Conservation (phyloP, 2,797 vertebrate species). For the Gila robusta region DNA sequence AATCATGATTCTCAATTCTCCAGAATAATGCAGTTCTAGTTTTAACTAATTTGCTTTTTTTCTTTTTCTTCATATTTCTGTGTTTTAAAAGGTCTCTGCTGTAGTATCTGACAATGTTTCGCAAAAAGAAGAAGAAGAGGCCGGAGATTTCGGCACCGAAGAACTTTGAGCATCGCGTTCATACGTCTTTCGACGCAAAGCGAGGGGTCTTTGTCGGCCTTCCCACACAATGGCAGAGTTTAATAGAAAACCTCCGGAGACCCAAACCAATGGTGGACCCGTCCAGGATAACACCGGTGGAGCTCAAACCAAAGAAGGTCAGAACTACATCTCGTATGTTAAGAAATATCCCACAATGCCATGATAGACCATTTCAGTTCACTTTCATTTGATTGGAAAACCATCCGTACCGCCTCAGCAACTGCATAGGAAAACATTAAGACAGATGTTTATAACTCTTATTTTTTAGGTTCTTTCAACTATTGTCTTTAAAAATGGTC, state of each 20-base stretch:
- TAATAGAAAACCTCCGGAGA: constrained; percentile 92
- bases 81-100: constrained; percentile 46
- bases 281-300: constrained; percentile 93
- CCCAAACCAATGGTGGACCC: constrained; percentile 97
- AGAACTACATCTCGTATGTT: neutral
- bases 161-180: constrained; percentile 98
- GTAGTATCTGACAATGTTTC: constrained; percentile 87
- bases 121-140: constrained; percentile 99
- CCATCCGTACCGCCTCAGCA: neutral
- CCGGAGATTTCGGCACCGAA: constrained; percentile 95
- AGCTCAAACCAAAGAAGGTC: constrained; percentile 98
- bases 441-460: neutral
- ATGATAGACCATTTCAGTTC: neutral
- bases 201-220: constrained; percentile 94
- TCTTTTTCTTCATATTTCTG: neutral
- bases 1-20: neutral
- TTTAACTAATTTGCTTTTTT: neutral
- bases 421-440: neutral
- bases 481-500: neutral
- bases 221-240: constrained; percentile 97
- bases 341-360: neutral
- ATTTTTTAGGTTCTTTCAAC: neutral
- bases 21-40: neutral
- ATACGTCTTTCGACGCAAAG: constrained; percentile 95
- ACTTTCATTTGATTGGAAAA: neutral